Evolutionary conservation across 2,113 vertebrate species (phyloP).

Genomic region (Coptodon rendalli): DNA sequence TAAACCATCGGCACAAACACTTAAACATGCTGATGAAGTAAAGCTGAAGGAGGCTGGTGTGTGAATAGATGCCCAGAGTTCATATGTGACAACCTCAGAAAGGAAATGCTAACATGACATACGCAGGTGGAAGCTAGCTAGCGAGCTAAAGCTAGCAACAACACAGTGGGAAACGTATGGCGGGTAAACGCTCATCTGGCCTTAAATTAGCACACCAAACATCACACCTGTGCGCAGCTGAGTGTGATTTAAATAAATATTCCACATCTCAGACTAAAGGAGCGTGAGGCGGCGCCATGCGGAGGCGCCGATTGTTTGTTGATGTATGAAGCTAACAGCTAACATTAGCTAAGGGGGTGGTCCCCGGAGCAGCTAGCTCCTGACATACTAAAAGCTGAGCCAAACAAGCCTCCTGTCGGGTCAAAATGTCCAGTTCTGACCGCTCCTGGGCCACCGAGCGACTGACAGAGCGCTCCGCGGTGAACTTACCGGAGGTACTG

Average conservation of each 20-base stretch:
- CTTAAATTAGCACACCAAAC: neutral
- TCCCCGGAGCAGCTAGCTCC: constrained; percentile 20
- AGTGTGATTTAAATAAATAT: rapidly evolving
- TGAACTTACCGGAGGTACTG: constrained; percentile 66
- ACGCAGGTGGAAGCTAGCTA: constrained; percentile 22
- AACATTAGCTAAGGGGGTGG: constrained; percentile 16
- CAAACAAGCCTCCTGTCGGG: neutral
- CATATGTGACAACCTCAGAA: neutral
- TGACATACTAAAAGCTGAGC: constrained; percentile 16
- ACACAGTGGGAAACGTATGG: neutral
- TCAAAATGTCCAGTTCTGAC: rapidly evolving
- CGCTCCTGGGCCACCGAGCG: neutral
- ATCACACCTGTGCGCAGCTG: rapidly evolving
- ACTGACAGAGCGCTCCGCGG: rapidly evolving
- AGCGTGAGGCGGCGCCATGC: neutral
- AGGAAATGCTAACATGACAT: constrained; percentile 14
- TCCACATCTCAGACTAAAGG: rapidly evolving
- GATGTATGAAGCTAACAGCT: constrained; percentile 13
- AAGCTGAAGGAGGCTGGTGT: neutral
- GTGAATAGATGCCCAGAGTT: neutral
- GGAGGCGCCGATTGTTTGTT: constrained; percentile 15
- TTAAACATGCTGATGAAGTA: rapidly evolving
- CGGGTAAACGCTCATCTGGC: neutral
- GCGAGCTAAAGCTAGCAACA: constrained; percentile 8
- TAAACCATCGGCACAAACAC: neutral